Base-by-base conservation (phyloP, 1,140 invertebrate genomes). In the Helicoverpa armigera region DNA sequence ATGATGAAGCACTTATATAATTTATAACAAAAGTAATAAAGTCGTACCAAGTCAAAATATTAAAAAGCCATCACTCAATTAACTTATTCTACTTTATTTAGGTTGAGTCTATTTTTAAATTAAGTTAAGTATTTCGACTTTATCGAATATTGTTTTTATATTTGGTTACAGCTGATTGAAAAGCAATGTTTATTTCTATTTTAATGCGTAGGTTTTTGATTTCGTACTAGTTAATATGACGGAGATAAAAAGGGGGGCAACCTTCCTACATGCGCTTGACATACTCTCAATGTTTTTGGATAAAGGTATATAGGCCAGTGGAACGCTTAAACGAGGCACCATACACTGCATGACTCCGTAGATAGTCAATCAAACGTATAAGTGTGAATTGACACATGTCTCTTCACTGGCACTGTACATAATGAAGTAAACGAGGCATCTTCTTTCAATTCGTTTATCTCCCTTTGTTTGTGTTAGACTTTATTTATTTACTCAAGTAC, bases 281-380 rank as follows among this genome's bases (percentile, higher is more conserved):
- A 43, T 43, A 7, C 35, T 43, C 7, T 43, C 35, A 43, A 43
- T 7, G 5, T 43, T 43, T 43, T 43, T 9, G 5, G 0, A 43
- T 43, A 43, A 43, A 43, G 35, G 9, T 43, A 43, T 7, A 9
- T 65, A 48, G 31, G 63, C 35, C n/a, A 35, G 63, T 16, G 29
- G 12, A 63, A 43, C 31, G 13, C 14, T 65, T 31, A 43, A 75
- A 48, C 11, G 35, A 51, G 1, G 16, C 18, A 61, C 73, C 73
- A 61, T 63, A 76, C 50, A 61, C n/a, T 5, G 1, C 56, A 43
- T 2, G 58, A 67, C 63, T 67, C 73, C 48, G 35, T 43, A 43
- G 35, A 9, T 76, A 63, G 63, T 76, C 73, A 76, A 76, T 76
- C 73, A 76, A 76, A 63, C 60, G 73, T 23, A 76, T 63, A 76